phyloP scores from a whole-genome alignment of 1,140 invertebrate genomes.

The Drosophila bocqueti region DNA sequence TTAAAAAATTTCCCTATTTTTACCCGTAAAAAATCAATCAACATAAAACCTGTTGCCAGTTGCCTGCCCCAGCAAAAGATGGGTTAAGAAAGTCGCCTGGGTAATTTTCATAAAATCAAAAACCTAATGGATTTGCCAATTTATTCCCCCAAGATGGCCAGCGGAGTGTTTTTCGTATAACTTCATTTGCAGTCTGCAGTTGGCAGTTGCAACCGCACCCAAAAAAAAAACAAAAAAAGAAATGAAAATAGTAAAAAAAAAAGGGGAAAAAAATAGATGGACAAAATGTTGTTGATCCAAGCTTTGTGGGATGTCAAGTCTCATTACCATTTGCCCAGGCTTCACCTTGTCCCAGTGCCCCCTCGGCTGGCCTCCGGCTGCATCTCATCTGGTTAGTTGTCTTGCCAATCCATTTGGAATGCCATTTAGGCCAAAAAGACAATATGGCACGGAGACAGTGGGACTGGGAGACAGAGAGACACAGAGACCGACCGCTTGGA shows the following conservation, averaged over 20 bases:
- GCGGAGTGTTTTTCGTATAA: slow-evolving; percentile 19
- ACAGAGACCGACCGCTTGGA: slow-evolving; percentile 16
- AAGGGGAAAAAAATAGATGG: not conserved
- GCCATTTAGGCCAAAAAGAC: slow-evolving; percentile 73
- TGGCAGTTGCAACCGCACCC: slow-evolving; percentile 6
- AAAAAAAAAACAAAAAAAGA: not conserved
- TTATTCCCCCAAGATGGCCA: slow-evolving; percentile 21
- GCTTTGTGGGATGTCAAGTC: slow-evolving; percentile 32
- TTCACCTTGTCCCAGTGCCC: slow-evolving; percentile 38
- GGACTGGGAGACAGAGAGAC: not conserved
- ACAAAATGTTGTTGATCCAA: slow-evolving; percentile 20
- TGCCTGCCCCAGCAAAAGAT: not conserved
- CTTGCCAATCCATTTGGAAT: slow-evolving; percentile 55
- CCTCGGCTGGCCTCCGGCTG: slow-evolving; percentile 8
- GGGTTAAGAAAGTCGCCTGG: slow-evolving; percentile 20
- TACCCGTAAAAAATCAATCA: not conserved
- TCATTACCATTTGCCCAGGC: slow-evolving; percentile 37
- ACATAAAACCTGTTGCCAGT: slow-evolving; percentile 10
- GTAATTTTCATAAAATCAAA: slow-evolving; percentile 31
- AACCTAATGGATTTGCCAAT: slow-evolving; percentile 28
- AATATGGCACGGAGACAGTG: slow-evolving; percentile 56
- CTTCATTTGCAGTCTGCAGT: slow-evolving; percentile 21
- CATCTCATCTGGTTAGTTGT: slow-evolving; percentile 20
- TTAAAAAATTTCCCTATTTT: not conserved
- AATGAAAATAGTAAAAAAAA: not conserved